Evolutionary conservation across 2,113 vertebrate genomes (phyloP).

Genomic region (Monarcha castaneiventris): DNA sequence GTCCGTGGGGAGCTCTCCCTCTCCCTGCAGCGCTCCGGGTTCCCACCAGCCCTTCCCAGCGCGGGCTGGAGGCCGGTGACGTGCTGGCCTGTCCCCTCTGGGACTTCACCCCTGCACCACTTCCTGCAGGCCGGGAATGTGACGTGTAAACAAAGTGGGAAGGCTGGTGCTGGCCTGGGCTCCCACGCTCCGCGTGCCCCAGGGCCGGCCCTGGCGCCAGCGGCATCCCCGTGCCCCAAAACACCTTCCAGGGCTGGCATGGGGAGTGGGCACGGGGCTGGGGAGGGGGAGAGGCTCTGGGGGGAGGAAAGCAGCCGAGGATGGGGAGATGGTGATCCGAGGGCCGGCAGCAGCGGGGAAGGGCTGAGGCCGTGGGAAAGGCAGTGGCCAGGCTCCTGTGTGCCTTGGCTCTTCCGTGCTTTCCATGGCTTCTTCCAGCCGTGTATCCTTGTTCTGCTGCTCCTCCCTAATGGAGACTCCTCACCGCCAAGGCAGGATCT

Average conservation of each 20-base stretch:
- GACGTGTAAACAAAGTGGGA: slow-evolving; percentile 50
- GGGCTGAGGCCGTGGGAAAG: not conserved
- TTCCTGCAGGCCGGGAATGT: slow-evolving; percentile 65
- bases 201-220: rapidly evolving
- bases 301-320: not conserved
- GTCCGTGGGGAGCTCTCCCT: not conserved
- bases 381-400: not conserved
- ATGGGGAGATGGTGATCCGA: not conserved
- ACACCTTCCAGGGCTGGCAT: not conserved
- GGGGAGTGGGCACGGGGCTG: not conserved
- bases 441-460: not conserved
- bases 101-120: slow-evolving; percentile 51
- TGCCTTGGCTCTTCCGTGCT: not conserved
- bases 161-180: not conserved
- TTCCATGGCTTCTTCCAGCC: not conserved
- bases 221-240: not conserved
- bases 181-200: slow-evolving; percentile 62
- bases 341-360: not conserved
- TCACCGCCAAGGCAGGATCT: not conserved
- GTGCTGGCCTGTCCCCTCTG: slow-evolving; percentile 24
- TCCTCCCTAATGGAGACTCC: not conserved
- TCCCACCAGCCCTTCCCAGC: slow-evolving; percentile 5
- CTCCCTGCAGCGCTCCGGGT: rapidly evolving
- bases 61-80: not conserved
- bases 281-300: not conserved